Percentiles rank a stretch among this genome's conserved stretches.
Evolutionary conservation across 1,140 invertebrate genomes (phyloP).

Genomic region (Papilio machaon): DNA sequence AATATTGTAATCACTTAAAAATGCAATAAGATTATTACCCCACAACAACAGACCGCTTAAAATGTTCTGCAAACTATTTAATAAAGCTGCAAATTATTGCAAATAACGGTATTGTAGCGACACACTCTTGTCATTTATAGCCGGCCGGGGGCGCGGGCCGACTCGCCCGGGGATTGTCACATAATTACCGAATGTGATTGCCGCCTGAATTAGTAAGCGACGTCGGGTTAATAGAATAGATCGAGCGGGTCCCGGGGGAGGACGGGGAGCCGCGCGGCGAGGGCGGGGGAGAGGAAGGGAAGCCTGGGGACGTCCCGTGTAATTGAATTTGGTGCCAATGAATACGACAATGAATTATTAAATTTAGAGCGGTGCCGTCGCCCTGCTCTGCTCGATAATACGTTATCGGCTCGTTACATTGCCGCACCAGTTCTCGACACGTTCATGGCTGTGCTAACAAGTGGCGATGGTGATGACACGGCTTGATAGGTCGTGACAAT

Average conservation of each 20-base stretch:
- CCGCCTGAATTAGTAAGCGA: constrained; percentile 75
- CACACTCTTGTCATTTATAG: constrained; percentile 10
- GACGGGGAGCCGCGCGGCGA: constrained; percentile 13
- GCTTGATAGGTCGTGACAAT: background rate
- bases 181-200: constrained; percentile 77
- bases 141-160: constrained; percentile 25
- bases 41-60: background rate
- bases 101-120: constrained; percentile 16
- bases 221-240: constrained; percentile 61
- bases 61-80: constrained; percentile 22
- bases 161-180: constrained; percentile 60
- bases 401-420: constrained; percentile 39
- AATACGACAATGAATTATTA: constrained; percentile 80
- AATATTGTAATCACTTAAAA: background rate
- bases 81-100: constrained; percentile 23
- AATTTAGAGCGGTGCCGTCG: constrained; percentile 63
- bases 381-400: constrained; percentile 25
- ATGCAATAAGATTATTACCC: background rate
- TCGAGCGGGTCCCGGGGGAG: constrained; percentile 48
- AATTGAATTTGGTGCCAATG: constrained; percentile 78
- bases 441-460: background rate
- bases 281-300: constrained; percentile 28
- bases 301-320: constrained; percentile 57
- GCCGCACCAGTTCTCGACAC: background rate
- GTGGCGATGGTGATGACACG: background rate